These are phyloP conservation scores for Mimas tiliae DNA, from an alignment of 2,888 invertebrate genomes.

Conservation along the genomic window DNA sequence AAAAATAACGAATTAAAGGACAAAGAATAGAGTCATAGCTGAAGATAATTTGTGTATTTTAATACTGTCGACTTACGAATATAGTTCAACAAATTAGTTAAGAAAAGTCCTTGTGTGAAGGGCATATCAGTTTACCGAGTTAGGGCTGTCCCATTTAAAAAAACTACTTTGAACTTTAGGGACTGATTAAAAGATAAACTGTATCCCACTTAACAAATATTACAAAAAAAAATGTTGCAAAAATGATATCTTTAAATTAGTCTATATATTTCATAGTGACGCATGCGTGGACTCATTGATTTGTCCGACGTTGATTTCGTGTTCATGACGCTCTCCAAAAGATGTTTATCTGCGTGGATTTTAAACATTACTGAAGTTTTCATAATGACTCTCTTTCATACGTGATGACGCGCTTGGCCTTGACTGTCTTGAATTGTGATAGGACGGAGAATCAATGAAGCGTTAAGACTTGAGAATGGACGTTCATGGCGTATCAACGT, in stretches of 20 bases:
- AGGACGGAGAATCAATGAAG: conserved; percentile 40
- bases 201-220: not conserved
- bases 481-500: conserved; percentile 30
- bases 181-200: not conserved
- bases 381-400: not conserved
- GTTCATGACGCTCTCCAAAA: conserved; percentile 48
- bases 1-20: too few relatives aligned
- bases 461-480: conserved; percentile 27
- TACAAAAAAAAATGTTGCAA: not conserved
- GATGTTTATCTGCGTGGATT: conserved; percentile 32
- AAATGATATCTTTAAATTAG: conserved; percentile 27
- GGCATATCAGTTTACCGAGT: conserved; percentile 36
- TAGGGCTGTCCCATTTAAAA: conserved; percentile 31
- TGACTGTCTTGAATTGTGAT: conserved; percentile 31
- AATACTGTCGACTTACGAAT: not conserved
- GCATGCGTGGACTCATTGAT: conserved; percentile 82
- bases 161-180: conserved; percentile 16
- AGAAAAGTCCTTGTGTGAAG: conserved; percentile 37
- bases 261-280: conserved; percentile 59
- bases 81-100: conserved; percentile 29
- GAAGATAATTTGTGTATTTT: not conserved
- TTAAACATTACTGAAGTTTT: conserved; percentile 31
- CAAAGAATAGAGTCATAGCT: too few relatives aligned
- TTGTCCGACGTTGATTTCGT: conserved; percentile 63
- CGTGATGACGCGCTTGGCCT: conserved; percentile 1